Conservation (phyloP, 2,113 vertebrate species). For the Ictidomys tridecemlineatus region DNA sequence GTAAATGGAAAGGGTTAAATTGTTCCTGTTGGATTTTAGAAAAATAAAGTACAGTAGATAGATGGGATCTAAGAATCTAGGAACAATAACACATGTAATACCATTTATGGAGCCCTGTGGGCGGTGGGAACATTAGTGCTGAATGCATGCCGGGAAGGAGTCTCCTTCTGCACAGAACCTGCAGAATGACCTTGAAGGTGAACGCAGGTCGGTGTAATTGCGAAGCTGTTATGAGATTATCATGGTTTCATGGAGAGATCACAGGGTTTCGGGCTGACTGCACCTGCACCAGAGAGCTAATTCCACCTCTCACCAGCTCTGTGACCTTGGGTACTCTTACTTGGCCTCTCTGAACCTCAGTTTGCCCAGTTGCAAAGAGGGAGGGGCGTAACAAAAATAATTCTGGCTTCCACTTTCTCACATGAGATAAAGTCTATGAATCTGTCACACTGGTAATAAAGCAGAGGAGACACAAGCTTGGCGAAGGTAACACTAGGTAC, state of each 20-base stretch:
- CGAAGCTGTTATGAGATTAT: neutral
- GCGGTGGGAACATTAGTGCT: neutral
- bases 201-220: neutral
- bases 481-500: neutral
- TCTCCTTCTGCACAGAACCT: neutral
- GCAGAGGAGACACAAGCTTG: neutral
- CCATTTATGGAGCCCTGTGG: neutral
- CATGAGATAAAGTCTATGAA: neutral
- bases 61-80: neutral
- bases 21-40: neutral
- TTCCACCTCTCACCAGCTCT: neutral
- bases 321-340: neutral
- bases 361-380: neutral
- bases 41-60: slow-evolving; percentile 7
- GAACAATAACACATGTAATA: neutral
- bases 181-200: neutral
- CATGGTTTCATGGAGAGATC: neutral
- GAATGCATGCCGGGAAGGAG: neutral
- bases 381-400: neutral
- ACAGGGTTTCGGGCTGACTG: neutral
- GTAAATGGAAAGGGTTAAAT: neutral
- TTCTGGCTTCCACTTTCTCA: neutral
- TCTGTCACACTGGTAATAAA: neutral
- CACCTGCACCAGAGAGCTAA: neutral
- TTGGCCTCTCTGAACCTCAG: neutral